A percentile compares a stretch with the other conserved stretches of the same genome.
Evolutionary conservation across 2,113 vertebrate genomes (phyloP).

Genomic region (Corythoichthys intestinalis): DNA sequence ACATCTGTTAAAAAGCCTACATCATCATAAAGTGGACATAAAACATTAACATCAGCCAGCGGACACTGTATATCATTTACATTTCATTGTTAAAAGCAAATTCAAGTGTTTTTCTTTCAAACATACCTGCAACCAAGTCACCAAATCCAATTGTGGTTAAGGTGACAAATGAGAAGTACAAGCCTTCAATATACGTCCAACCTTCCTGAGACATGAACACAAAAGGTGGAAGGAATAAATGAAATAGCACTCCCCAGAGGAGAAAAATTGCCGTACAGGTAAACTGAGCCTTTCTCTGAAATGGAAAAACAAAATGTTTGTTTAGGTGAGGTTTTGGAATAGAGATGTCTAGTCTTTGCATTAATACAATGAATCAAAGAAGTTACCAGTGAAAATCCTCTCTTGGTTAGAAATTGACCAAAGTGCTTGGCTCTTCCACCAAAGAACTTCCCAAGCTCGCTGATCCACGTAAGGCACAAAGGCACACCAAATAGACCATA

Average conservation of each 20-base stretch:
- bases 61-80: neutral
- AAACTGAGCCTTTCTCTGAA: slow-evolving; percentile 91
- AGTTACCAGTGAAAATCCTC: slow-evolving; percentile 88
- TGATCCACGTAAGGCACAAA: slow-evolving; percentile 95
- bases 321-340: slow-evolving; percentile 6
- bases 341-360: neutral
- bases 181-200: slow-evolving; percentile 91
- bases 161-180: slow-evolving; percentile 97
- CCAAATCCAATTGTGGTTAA: slow-evolving; percentile 97
- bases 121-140: slow-evolving; percentile 89
- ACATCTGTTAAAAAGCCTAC: neutral
- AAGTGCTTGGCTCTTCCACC: slow-evolving; percentile 93
- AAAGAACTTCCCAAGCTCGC: slow-evolving; percentile 96
- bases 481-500: slow-evolving; percentile 96
- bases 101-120: neutral
- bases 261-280: slow-evolving; percentile 94
- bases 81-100: neutral
- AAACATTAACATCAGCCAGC: neutral
- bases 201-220: slow-evolving; percentile 95
- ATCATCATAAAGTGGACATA: neutral
- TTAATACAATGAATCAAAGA: neutral
- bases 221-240: slow-evolving; percentile 91
- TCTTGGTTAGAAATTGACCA: slow-evolving; percentile 90
- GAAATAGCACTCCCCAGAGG: slow-evolving; percentile 89
- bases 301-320: slow-evolving; percentile 5